Evolutionary conservation across 2,888 invertebrate genomes (phyloP).

Genomic region (Tupiocoris notatus): DNA sequence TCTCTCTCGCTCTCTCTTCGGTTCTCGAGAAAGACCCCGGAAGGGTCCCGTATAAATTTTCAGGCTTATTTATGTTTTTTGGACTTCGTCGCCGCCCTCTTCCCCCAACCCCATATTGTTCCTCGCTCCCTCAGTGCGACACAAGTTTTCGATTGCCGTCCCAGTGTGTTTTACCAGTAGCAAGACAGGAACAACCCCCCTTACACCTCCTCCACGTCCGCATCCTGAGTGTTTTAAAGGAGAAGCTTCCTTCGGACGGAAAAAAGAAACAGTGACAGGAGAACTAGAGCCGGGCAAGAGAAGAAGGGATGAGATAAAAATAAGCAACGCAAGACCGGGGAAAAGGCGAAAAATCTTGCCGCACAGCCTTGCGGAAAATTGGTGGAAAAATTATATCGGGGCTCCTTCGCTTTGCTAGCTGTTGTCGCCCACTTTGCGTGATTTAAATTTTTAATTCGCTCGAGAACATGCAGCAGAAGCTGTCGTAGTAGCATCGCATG

Average conservation of each 20-base stretch:
- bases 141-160: slow-evolving; percentile 26
- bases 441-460: neutral
- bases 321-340: neutral
- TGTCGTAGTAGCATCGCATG: no score
- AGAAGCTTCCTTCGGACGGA: slow-evolving; percentile 7
- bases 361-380: slow-evolving; percentile 4
- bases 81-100: slow-evolving; percentile 4
- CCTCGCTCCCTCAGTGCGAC: neutral
- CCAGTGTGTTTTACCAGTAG: slow-evolving; percentile 13
- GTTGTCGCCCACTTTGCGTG: neutral
- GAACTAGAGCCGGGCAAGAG: neutral
- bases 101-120: neutral
- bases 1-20: neutral
- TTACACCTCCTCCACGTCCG: neutral
- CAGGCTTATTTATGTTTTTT: slow-evolving; percentile 32
- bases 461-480: neutral
- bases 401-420: neutral
- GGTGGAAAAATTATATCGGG: slow-evolving; percentile 6
- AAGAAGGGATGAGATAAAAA: neutral
- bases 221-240: slow-evolving; percentile 15
- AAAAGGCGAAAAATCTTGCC: neutral
- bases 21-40: slow-evolving; percentile 16
- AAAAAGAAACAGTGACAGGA: slow-evolving; percentile 3
- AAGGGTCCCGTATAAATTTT: slow-evolving; percentile 31
- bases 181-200: neutral